These are phyloP conservation scores for Bilobella aurantiaca DNA, from an alignment of 1,140 invertebrate genomes.

Conservation along the genomic window DNA sequence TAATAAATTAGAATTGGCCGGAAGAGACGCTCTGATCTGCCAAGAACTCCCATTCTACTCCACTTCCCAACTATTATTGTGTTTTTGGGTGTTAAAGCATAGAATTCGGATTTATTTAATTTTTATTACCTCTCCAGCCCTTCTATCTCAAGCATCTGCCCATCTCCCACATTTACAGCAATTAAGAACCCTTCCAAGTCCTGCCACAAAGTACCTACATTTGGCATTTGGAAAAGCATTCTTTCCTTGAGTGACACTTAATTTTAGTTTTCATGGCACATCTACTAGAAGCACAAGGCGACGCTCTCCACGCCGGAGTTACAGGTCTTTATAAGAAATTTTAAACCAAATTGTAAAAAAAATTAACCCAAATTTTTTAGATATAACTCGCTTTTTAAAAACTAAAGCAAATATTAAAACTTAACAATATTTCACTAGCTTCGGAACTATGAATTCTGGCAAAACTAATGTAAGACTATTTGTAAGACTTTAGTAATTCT, in stretches of 20 bases:
- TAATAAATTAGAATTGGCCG: slow-evolving; percentile 5
- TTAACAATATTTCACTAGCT: no score
- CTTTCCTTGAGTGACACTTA: background rate
- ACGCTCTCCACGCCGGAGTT: background rate
- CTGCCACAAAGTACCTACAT: no score
- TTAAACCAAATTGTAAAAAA: background rate
- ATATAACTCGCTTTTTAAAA: no score
- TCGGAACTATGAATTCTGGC: no score
- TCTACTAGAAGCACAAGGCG: slow-evolving; percentile 3
- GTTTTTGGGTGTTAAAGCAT: slow-evolving; percentile 6
- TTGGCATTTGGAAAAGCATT: no score
- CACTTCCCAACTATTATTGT: background rate
- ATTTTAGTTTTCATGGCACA: background rate
- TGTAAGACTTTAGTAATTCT: no score
- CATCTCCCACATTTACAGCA: background rate
- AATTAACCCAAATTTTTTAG: no score
- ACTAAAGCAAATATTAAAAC: no score
- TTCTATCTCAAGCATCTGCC: background rate
- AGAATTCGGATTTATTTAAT: slow-evolving; percentile 8
- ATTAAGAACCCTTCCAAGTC: background rate
- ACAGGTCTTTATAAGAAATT: background rate
- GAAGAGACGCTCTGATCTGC: background rate
- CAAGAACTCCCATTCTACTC: slow-evolving; percentile 6
- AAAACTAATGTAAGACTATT: no score
- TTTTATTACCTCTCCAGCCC: background rate